Percentiles rank a stretch among this genome's conserved stretches.
These are phyloP conservation scores for Oscarella lobularis DNA, from an alignment of 37 sponge, comb jelly and placozoan genomes.

Conservation along the genomic window DNA sequence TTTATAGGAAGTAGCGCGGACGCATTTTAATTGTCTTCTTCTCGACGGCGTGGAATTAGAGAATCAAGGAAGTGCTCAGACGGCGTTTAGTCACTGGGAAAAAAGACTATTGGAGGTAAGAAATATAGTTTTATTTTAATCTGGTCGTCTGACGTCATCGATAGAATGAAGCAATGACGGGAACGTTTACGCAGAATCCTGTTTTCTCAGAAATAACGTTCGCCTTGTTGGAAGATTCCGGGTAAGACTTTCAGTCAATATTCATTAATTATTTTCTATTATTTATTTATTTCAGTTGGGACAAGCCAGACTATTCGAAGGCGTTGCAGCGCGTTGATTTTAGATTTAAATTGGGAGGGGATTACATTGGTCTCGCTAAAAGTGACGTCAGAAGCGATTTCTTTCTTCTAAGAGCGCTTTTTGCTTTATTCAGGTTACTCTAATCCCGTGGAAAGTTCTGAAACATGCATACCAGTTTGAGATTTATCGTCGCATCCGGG, in stretches of 20 bases:
- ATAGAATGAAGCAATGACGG: slow-evolving; percentile 52
- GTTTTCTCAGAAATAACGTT: slow-evolving; percentile 35
- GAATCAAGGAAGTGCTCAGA: slow-evolving; percentile 8
- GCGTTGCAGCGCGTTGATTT: no score
- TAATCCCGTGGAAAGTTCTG: no score
- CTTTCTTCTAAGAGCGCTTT: no score
- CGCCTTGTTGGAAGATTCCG: slow-evolving; percentile 54
- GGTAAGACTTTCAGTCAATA: slow-evolving; percentile 16
- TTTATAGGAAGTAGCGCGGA: slow-evolving; percentile 18
- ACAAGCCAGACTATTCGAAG: slow-evolving; percentile 43
- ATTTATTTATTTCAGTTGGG: slow-evolving; percentile 33
- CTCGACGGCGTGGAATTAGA: slow-evolving; percentile 44
- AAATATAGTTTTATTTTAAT: no score
- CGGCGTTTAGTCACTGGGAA: slow-evolving; percentile 19
- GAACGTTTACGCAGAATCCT: not conserved
- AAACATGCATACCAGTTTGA: no score
- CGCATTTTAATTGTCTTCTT: slow-evolving; percentile 34
- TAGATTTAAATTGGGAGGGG: no score
- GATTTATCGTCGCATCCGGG: no score
- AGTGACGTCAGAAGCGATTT: no score
- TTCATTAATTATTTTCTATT: not conserved
- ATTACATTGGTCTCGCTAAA: no score
- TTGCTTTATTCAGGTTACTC: no score
- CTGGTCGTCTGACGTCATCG: not conserved
- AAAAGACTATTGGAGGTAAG: slow-evolving; percentile 25